Base-by-base conservation (phyloP, 2,888 invertebrate genomes). In the Mimas tiliae region DNA sequence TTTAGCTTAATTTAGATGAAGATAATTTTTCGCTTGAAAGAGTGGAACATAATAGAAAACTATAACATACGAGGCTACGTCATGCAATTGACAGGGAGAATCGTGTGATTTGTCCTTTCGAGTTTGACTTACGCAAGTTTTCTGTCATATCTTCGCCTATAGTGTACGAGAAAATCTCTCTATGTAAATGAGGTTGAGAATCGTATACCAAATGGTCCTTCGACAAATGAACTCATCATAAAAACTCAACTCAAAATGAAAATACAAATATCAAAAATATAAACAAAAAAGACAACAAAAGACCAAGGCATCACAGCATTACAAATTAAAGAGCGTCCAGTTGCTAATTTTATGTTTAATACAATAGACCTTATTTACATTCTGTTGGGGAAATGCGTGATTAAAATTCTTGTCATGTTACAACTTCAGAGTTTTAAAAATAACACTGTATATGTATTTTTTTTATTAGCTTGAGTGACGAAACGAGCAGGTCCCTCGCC, bases 351-450 rank as follows among this genome's bases (percentile, higher is more conserved):
- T 34, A 58, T 58, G 58, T 42, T 42, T 58, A 19, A 58, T 58
- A 58, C 58, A 58, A 58, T 38, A 42, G 16, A 58, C 42, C 58
- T 58, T 42, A 58, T 58, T 58, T 42, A 58, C 38, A 58, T 58
- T 58, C 19, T 42, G 58, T 58, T 42, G 58, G n/a, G 58, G 42
- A 19, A 58, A 42, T 42, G 42, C 42, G 19, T 38, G 58, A 58
- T 58, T 58, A 58, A 58, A 42, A 58, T 58, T 42, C 58, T 19
- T 12, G 42, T 16, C 58, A 42, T 42, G 58, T 14, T 53, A 8
- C 33, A 58, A 38, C 38, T 42, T 58, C 55, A 38, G 34, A 8
- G 55, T 55, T 53, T 53, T 38, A 58, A 42, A 58, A 58, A 58
- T 38, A 38, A 58, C 38, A 16, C 19, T 38, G 55, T 58, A 38